Conservation (phyloP, 2,113 vertebrate species). For the Ailuropoda melanoleuca region DNA sequence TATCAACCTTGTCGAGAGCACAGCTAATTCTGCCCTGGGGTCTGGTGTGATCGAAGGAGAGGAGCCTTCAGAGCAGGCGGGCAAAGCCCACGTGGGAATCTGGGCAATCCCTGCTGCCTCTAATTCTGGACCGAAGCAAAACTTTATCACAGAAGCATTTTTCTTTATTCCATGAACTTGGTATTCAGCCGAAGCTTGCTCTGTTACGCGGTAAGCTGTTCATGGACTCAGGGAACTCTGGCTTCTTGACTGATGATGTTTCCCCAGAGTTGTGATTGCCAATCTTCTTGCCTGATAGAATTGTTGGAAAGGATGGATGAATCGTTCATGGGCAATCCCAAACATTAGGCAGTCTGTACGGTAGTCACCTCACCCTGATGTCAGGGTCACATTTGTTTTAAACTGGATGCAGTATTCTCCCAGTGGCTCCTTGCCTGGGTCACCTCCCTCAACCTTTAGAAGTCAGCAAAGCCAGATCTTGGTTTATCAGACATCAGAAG, state of each 20-base stretch:
- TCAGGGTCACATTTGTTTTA: background rate
- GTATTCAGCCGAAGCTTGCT: background rate
- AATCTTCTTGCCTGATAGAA: background rate
- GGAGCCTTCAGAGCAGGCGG: background rate
- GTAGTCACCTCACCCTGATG: background rate
- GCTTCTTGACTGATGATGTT: background rate
- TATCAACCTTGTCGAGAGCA: background rate
- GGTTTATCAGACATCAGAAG: background rate
- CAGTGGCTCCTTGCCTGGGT: background rate
- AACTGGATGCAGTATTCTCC: background rate
- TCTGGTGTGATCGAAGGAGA: background rate
- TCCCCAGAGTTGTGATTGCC: background rate
- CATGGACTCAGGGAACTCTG: background rate
- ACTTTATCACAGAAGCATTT: background rate
- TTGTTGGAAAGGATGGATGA: background rate
- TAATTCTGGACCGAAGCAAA: background rate
- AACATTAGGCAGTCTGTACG: background rate
- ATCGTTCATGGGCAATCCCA: background rate
- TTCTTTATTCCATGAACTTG: background rate
- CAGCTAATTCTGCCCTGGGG: background rate
- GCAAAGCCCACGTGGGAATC: fast-evolving
- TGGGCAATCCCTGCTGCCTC: background rate
- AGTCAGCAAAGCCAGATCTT: slow-evolving; percentile 40
- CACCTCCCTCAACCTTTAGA: background rate
- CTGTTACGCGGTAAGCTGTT: background rate